phyloP scores from a whole-genome alignment of 1,140 invertebrate genomes.

The Cydia strobilella region DNA sequence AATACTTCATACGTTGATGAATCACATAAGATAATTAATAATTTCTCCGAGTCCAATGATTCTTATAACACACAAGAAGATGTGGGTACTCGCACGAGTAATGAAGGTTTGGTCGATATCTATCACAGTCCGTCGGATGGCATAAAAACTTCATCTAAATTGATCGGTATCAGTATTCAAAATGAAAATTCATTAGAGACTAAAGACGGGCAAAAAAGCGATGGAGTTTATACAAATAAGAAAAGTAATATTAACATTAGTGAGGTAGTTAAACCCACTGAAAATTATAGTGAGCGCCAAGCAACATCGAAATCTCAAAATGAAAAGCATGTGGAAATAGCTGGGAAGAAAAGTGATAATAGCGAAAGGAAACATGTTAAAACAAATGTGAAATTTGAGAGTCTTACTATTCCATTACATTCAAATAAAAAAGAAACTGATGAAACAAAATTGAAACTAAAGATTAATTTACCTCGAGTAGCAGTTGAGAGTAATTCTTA shows the following conservation, averaged over 20 bases:
- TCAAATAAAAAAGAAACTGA: conserved; percentile 42
- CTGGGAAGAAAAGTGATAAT: background rate
- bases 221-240: background rate
- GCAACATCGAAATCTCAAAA: background rate
- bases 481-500: conserved; percentile 44
- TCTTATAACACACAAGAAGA: background rate
- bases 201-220: background rate
- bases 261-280: background rate
- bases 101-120: conserved; percentile 42
- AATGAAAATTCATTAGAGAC: background rate
- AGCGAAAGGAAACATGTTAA: background rate
- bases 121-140: conserved; percentile 45
- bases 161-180: conserved; percentile 3
- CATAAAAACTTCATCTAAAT: conserved; percentile 39
- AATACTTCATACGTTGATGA: background rate
- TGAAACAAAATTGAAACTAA: conserved; percentile 51
- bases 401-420: conserved; percentile 32
- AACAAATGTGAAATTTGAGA: background rate
- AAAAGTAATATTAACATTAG: background rate
- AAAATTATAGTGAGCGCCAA: background rate
- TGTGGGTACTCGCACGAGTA: background rate
- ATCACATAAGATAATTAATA: background rate
- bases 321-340: background rate
- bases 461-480: conserved; percentile 53
- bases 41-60: background rate